Base-by-base conservation (phyloP, 2,797 vertebrate genomes). In the Microhierax caerulescens region DNA sequence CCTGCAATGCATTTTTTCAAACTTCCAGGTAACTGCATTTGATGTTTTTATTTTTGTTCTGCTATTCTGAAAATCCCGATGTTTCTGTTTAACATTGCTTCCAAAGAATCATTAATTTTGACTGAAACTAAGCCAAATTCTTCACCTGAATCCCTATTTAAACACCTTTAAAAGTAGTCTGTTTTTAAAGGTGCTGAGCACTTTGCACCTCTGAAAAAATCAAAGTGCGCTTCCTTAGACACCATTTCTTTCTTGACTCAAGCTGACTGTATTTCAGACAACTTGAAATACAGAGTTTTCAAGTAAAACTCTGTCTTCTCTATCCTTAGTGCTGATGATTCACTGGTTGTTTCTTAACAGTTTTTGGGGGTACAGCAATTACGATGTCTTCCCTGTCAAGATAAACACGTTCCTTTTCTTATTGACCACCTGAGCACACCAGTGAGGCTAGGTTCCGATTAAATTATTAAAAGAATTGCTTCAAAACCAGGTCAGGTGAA, bases 81-180 rank as follows among this genome's bases (percentile, higher is more conserved):
- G 9, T 24, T 90, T 91, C 74, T 48, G 27, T 74, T 86, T 51
- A 83, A 91, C 3, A 5, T 4, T 47, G n/a, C 24, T 56, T 75
- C 22, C 72, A 69, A 14, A 8, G 25, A 74, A 13, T 65, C 27
- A 73, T 47, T 79, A 59, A 79, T 82, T 76, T 93, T 51, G 91
- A 39, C 34, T 76, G 39, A 84, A 93, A 77, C 20, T 19, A 74
- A 39, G 59, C 36, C 30, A 93, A 68, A 36, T 69, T 88, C 34
- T 90, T 90, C 63, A 88, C 50, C 51, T 64, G 89, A 79, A 77
- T 70, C n/a, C 56, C 45, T 82, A 69, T 30, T 86, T 65, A 87
- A 57, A 37, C 34, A 93, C 22, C 27, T 78, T 48, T 32, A 61
- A 45, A 79, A 75, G 34, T 7, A 86, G 9, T 3, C 59, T 70